Base-by-base conservation (phyloP, 2,888 invertebrate genomes). In the Troides helena region DNA sequence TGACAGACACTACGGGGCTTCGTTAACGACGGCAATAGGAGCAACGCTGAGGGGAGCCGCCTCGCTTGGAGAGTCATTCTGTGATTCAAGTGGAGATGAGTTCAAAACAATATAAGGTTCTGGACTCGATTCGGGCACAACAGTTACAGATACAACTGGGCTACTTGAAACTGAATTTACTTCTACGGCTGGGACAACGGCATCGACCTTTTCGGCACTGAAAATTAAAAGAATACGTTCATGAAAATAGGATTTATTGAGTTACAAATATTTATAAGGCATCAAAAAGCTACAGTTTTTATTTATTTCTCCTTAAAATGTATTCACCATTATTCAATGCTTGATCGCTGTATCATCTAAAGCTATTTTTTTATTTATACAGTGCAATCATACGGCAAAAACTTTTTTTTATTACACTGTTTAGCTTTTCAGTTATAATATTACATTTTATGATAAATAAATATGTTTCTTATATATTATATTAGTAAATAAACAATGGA, bases 121-220 rank as follows among this genome's bases (percentile, higher is more conserved):
- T 12, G 70, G 70, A 58, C 59, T 70, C 12, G 63, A 59, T 30
- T 70, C 68, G 2, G 67, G 68, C 21, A 68, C 62, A 12, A 70
- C 64, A 30, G 67, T 67, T 53, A 69, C 66, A 8, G 68, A 70
- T n/a, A 70, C 60, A n/a, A 64, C 60, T 18, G 67, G 43, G 50
- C 73, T 72, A 30, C 58, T 65, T 12, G 61, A 66, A 1, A 65
- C 61, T 21, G 68, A 64, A 62, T 69, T 72, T 14, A 68, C 67
- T 18, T 67, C 66, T 53, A 43, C 60, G 21, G 58, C 25, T 36
- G 65, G 64, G 1, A 70, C 56, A 3, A n/a, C 21, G 56, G 56
- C 56, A 21, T n/a, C 56, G 21, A n/a, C 56, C 3, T 56, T 56
- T 56, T 56, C n/a, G 56, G 56, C 56, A 2, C 56, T 56, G 56